Percentiles rank a stretch among this genome's conserved stretches.
Evolutionary conservation across 2,797 vertebrate genomes (phyloP).

Genomic region (Chromobotia macracanthus): DNA sequence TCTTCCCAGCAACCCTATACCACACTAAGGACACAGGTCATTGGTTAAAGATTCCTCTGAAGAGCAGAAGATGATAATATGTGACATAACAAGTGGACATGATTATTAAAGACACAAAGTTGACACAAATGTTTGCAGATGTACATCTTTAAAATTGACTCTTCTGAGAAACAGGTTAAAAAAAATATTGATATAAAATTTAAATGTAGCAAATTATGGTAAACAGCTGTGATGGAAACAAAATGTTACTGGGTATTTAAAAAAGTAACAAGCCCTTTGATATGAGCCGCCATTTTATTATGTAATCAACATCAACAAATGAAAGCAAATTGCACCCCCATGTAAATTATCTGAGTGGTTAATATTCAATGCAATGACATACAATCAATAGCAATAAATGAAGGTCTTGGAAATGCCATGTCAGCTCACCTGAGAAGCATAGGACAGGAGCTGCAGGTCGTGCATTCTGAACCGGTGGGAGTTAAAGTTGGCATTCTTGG

Average conservation of each 20-base stretch:
- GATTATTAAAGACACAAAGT: not conserved
- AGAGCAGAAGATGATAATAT: constrained; percentile 60
- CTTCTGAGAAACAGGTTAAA: too few species aligned
- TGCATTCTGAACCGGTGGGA: constrained; percentile 92
- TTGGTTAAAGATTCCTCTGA: constrained; percentile 93
- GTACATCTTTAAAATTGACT: too few species aligned
- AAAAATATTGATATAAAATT: too few species aligned
- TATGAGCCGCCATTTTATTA: too few species aligned
- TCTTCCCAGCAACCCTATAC: constrained; percentile 88
- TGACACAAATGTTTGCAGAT: too few species aligned
- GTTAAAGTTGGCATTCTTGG: constrained; percentile 85
- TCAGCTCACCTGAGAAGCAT: constrained; percentile 89
- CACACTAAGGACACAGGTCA: constrained; percentile 92
- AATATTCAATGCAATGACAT: not conserved
- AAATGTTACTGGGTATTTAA: too few species aligned
- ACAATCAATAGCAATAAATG: not conserved
- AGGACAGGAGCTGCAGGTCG: constrained; percentile 88
- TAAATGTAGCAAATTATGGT: too few species aligned
- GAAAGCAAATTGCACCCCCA: not conserved
- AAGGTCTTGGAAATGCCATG: not conserved
- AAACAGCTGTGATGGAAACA: too few species aligned
- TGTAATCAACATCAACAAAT: not conserved
- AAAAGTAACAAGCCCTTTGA: too few species aligned
- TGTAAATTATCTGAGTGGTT: not conserved
- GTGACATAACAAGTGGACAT: not conserved